Evolutionary conservation across 2,888 invertebrate genomes (phyloP).

Genomic region (Hermaeophaga mercurialis): DNA sequence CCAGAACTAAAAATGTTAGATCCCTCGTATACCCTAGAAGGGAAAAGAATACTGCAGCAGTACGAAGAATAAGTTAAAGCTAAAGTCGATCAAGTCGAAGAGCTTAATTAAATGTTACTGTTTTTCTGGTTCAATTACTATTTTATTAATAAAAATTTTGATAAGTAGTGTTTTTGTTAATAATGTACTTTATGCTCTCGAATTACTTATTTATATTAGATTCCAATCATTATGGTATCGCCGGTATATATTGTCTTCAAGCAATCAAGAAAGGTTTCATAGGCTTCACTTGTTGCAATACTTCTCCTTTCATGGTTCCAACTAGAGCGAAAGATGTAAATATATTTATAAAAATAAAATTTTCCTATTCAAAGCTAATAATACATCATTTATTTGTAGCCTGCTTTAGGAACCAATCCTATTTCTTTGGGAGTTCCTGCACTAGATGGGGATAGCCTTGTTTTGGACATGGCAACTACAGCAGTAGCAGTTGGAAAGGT

Average conservation of each 20-base stretch:
- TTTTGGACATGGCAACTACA: constrained; percentile 95
- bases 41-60: constrained; percentile 54
- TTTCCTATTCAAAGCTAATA: too few species aligned
- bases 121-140: too few species aligned
- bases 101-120: not conserved
- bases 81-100: constrained; percentile 6
- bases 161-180: too few species aligned
- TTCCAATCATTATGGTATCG: constrained; percentile 90
- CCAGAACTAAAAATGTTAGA: constrained; percentile 73
- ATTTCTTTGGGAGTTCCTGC: constrained; percentile 79
- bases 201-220: too few species aligned
- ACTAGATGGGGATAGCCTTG: constrained; percentile 74
- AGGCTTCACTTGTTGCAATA: constrained; percentile 90
- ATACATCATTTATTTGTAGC: constrained; percentile 51
- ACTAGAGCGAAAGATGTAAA: constrained; percentile 76
- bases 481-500: constrained; percentile 92
- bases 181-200: too few species aligned
- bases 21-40: constrained; percentile 66
- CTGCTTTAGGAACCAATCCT: constrained; percentile 89
- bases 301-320: constrained; percentile 87
- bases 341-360: constrained; percentile 26
- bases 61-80: constrained; percentile 41
- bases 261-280: constrained; percentile 75
- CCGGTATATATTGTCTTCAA: constrained; percentile 80
- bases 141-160: too few species aligned